phyloP scores from a whole-genome alignment of 2,888 invertebrate genomes.

The Aphidoletes aphidimyza region DNA sequence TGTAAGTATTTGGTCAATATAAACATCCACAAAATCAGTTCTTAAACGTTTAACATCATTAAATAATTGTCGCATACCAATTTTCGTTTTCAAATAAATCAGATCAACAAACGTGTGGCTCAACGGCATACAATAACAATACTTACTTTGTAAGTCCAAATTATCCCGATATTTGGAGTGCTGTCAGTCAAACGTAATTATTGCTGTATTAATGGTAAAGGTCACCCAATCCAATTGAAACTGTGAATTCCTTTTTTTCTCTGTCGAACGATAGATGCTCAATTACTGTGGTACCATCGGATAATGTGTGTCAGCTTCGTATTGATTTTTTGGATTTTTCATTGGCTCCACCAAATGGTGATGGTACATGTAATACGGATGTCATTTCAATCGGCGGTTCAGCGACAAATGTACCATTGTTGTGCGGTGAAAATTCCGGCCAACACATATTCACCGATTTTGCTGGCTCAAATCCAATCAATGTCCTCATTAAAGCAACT shows the following conservation, averaged over 20 bases:
- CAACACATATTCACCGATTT: conserved; percentile 83
- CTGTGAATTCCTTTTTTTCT: too few species aligned
- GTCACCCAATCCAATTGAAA: not conserved
- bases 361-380: conserved; percentile 78
- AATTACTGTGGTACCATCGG: conserved; percentile 76
- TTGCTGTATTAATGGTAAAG: not conserved
- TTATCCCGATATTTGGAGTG: conserved; percentile 77
- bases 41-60: conserved; percentile 30
- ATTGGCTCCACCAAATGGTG: conserved; percentile 77
- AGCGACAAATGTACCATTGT: conserved; percentile 73
- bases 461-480: conserved; percentile 74
- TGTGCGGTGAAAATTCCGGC: conserved; percentile 85
- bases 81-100: conserved; percentile 55
- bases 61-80: not conserved
- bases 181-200: conserved; percentile 67
- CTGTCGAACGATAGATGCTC: too few species aligned
- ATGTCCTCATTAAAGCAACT: conserved; percentile 75
- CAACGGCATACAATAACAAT: conserved; percentile 78
- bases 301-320: conserved; percentile 71
- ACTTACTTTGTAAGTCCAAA: conserved; percentile 85
- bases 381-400: conserved; percentile 77
- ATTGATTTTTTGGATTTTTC: conserved; percentile 81
- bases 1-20: conserved; percentile 69
- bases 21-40: not conserved
- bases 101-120: conserved; percentile 81